Base-by-base conservation (phyloP, 2,113 vertebrate species). In the Naja naja region DNA sequence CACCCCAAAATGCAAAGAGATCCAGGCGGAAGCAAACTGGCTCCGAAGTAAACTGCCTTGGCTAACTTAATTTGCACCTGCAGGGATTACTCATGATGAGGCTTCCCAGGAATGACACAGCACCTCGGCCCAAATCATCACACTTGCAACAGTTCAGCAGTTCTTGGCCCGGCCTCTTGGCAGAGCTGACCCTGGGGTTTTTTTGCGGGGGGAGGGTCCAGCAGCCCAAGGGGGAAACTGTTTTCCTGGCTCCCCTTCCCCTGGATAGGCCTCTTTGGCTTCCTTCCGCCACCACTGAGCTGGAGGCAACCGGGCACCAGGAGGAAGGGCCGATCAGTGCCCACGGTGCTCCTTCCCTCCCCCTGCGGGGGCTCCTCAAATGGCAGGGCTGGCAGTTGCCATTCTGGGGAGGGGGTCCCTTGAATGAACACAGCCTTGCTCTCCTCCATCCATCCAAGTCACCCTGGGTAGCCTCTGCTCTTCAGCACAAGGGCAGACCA, bases 111-210 rank as follows among this genome's bases (percentile, higher is more conserved):
- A 22, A 10, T 43, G 34, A 81, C 16, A 22, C 7, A 22, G 1
- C 20, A 5, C 0, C 34, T 43, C 18, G 39, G 18, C 74, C 34
- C 34, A 39, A 22, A 8, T 43, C 7, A 3, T 39, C 34, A 3
- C 34, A 39, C 22, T 20, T 1, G 6, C 34, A 39, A 9, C 1
- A 20, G 7, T 0, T 22, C 7, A 1, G 6, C 1, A 0, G 18
- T 43, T 81, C 34, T 34, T 39, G 34, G n/a, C n/a, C n/a, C 0
- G 30, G 34, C n/a, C 69, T 39, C n/a, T 39, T 20, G 69, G 85
- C 43, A 49, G 85, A 23, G 45, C 9, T 27, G 47, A 1, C 23
- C 9, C 85, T 25, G 39, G 54, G 20, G 4, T 20, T 9, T 47
- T 86, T 9, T 1, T n/a, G n/a, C n/a, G n/a, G 8, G 39, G 23